Conservation (phyloP, 2,113 vertebrate genomes). For the Tautogolabrus adspersus region DNA sequence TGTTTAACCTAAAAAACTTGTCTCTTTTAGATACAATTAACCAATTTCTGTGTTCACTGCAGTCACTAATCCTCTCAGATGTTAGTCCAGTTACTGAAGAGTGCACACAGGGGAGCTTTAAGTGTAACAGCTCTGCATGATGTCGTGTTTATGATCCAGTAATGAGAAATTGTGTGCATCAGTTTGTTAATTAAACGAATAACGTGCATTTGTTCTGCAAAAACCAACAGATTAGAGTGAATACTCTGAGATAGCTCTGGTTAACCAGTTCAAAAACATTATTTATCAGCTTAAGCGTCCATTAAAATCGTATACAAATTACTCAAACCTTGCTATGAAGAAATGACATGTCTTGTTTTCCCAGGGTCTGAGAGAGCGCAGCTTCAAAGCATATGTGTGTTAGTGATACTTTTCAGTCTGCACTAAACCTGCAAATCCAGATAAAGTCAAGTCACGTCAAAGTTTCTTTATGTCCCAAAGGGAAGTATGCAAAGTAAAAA, state of each 20-base stretch:
- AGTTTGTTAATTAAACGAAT: neutral
- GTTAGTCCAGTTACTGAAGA: conserved; percentile 37
- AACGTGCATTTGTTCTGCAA: neutral
- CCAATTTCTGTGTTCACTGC: conserved; percentile 43
- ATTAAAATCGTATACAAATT: too few species aligned
- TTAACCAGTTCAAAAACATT: too few species aligned
- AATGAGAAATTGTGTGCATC: neutral
- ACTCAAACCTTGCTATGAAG: neutral
- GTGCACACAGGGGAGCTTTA: conserved; percentile 11
- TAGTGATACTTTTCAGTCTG: too few species aligned
- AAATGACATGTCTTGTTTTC: too few species aligned
- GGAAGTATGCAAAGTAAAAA: too few species aligned
- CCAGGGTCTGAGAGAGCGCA: too few species aligned
- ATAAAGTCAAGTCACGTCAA: too few species aligned
- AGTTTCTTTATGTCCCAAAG: too few species aligned
- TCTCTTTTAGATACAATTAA: conserved; percentile 58
- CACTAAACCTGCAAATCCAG: too few species aligned
- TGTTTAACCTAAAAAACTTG: conserved; percentile 62
- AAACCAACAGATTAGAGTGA: neutral
- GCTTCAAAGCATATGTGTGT: too few species aligned
- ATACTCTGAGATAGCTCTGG: neutral
- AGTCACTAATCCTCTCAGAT: conserved; percentile 48
- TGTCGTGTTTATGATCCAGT: neutral
- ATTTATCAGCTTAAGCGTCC: too few species aligned
- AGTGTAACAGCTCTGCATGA: neutral